Percentiles rank a stretch among this genome's conserved stretches.
These are phyloP conservation scores for Apis dorsata DNA, from an alignment of 1,140 invertebrate genomes.

Conservation along the genomic window DNA sequence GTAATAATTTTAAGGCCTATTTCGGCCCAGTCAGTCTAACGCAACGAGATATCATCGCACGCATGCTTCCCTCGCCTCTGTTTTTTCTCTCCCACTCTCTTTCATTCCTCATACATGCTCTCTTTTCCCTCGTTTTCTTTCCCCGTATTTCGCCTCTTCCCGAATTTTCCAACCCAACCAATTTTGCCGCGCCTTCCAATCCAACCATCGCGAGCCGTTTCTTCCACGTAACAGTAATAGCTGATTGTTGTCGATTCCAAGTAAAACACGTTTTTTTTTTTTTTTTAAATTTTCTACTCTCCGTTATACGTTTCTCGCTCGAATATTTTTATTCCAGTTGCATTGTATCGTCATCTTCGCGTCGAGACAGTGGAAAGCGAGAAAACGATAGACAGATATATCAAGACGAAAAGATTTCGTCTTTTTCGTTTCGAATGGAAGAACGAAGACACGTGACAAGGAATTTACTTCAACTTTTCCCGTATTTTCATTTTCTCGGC, in stretches of 20 bases:
- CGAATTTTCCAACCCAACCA: neutral
- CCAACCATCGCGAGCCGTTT: neutral
- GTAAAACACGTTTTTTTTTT: no score
- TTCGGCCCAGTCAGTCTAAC: slow-evolving; percentile 1
- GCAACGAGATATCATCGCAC: neutral
- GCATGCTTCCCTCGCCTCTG: neutral
- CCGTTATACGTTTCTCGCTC: no score
- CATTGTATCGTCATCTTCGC: neutral
- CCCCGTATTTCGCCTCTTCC: no score
- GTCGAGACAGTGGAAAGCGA: neutral
- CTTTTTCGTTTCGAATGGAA: neutral
- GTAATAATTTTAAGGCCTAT: neutral
- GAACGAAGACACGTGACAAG: neutral
- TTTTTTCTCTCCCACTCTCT: neutral
- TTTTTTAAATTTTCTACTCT: no score
- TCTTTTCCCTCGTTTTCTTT: neutral
- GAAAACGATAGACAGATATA: neutral
- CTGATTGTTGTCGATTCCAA: no score
- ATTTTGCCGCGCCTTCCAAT: neutral
- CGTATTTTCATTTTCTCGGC: no score
- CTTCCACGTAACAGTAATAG: no score
- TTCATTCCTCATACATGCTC: neutral
- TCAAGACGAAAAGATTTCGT: no score
- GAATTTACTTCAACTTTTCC: neutral
- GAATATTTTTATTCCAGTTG: no score